Evolutionary conservation across 37 sponge, comb jelly and placozoan genomes (phyloP).

Genomic region (Aplysina aerophoba): DNA sequence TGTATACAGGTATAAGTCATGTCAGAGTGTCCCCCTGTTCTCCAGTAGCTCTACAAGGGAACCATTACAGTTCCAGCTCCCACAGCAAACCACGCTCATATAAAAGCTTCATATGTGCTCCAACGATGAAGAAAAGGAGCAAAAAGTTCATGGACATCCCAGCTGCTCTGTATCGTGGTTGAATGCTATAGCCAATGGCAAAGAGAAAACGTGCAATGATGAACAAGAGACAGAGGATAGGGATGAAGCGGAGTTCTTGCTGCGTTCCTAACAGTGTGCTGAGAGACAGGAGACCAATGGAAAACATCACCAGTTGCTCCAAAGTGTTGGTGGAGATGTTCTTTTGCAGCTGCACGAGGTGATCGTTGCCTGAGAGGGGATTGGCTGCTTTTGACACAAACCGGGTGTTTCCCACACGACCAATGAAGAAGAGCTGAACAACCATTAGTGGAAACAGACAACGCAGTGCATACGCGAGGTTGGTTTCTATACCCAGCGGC

Average conservation of each 20-base stretch:
- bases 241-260: slow-evolving; percentile 54
- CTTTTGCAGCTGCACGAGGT: slow-evolving; percentile 37
- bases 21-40: no score
- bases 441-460: slow-evolving; percentile 44
- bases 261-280: slow-evolving; percentile 28
- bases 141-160: slow-evolving; percentile 52
- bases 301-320: slow-evolving; percentile 48
- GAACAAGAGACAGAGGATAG: slow-evolving; percentile 36
- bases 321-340: slow-evolving; percentile 55
- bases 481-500: slow-evolving; percentile 21
- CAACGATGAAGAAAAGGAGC: neutral
- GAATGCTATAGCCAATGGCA: slow-evolving; percentile 46
- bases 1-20: no score
- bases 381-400: neutral
- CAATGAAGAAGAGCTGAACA: slow-evolving; percentile 16
- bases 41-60: no score
- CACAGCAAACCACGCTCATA: no score
- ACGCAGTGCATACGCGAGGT: slow-evolving; percentile 33
- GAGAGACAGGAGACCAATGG: slow-evolving; percentile 4
- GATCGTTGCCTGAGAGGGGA: slow-evolving; percentile 60
- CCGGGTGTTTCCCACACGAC: slow-evolving; percentile 27
- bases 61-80: no score
- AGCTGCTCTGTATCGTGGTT: slow-evolving; percentile 36
- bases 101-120: neutral
- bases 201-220: slow-evolving; percentile 60